Conservation (phyloP, 2,797 vertebrate species). For the Apogon hyalosoma region DNA sequence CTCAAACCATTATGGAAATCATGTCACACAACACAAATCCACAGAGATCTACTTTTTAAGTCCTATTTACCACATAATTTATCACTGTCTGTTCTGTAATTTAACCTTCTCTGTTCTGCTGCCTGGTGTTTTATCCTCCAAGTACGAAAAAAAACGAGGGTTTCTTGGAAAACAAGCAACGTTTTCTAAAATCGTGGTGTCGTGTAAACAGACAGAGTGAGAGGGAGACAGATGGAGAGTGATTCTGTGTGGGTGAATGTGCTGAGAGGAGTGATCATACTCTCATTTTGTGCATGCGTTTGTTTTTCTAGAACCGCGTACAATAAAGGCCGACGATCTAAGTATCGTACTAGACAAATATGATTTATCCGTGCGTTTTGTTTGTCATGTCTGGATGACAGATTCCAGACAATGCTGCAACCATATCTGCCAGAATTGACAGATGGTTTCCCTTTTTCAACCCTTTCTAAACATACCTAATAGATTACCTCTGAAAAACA, state of each 20-base stretch:
- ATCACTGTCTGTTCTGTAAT: not conserved
- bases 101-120: not conserved
- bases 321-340: not conserved
- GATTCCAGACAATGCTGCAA: not conserved
- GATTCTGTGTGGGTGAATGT: slow-evolving; percentile 21
- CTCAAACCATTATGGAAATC: slow-evolving; percentile 18
- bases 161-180: slow-evolving; percentile 23
- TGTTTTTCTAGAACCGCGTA: not conserved
- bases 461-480: slow-evolving; percentile 9
- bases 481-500: not conserved
- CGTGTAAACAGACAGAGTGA: slow-evolving; percentile 31
- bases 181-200: slow-evolving; percentile 17
- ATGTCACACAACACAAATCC: slow-evolving; percentile 14
- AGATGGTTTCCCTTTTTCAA: not conserved
- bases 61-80: not conserved
- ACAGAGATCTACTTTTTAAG: not conserved
- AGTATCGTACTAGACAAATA: too few species aligned
- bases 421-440: not conserved
- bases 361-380: not conserved
- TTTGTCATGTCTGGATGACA: not conserved
- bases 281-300: slow-evolving; percentile 2
- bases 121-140: not conserved
- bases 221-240: slow-evolving; percentile 45
- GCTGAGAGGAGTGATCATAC: slow-evolving; percentile 41
- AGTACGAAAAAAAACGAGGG: slow-evolving; percentile 1